Percentiles rank a stretch among this genome's conserved stretches.
These are phyloP conservation scores for Alligator mississippiensis DNA, from an alignment of 2,113 vertebrate genomes.

Conservation along the genomic window DNA sequence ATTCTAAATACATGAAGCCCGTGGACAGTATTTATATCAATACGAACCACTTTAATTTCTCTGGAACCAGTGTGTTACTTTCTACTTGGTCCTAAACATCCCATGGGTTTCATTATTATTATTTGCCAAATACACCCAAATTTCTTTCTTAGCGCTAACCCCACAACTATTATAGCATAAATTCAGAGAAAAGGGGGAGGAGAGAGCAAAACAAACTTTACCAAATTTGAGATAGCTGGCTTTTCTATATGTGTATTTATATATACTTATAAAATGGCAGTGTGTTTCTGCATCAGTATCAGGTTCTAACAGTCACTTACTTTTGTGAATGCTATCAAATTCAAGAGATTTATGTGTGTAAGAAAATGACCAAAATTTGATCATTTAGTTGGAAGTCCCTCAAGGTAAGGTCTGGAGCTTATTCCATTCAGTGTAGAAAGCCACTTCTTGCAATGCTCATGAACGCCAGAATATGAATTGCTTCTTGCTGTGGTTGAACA, in stretches of 20 bases:
- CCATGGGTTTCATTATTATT: neutral
- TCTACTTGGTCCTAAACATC: neutral
- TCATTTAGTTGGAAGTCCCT: neutral
- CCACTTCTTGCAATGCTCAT: neutral
- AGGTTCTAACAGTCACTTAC: neutral
- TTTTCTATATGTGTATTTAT: neutral
- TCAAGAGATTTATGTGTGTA: neutral
- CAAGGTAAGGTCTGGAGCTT: neutral
- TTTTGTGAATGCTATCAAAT: neutral
- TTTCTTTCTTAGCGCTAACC: neutral
- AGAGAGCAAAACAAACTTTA: neutral
- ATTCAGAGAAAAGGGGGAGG: too few relatives aligned
- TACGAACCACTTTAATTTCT: neutral
- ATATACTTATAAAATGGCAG: neutral
- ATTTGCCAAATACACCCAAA: neutral
- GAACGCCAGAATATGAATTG: neutral
- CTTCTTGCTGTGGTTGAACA: neutral
- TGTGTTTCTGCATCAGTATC: neutral
- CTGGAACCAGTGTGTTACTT: neutral
- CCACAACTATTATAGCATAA: neutral
- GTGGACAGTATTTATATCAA: neutral
- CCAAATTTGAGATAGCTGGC: neutral
- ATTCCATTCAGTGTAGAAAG: neutral
- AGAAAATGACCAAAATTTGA: neutral
- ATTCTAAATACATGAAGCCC: neutral